phyloP scores from a whole-genome alignment of 2,797 vertebrate species.

The Myotis vivesi region DNA sequence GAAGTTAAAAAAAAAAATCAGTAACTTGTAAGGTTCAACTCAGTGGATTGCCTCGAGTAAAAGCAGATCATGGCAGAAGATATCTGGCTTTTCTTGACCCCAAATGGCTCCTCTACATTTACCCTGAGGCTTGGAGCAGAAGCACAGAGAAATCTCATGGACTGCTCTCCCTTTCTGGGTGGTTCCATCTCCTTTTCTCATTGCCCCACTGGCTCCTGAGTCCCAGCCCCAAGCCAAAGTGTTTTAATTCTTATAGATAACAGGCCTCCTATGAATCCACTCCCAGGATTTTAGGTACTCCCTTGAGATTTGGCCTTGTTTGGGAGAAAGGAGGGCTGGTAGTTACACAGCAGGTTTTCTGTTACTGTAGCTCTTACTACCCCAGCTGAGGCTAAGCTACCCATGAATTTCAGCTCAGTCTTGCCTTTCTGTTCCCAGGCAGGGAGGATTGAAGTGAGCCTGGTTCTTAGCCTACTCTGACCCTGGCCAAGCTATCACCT shows the following conservation, averaged over 20 bases:
- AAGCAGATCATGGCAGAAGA: neutral
- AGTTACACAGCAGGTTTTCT: neutral
- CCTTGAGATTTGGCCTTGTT: neutral
- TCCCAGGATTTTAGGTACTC: neutral
- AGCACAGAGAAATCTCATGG: neutral
- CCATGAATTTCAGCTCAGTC: neutral
- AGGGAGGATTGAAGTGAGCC: neutral
- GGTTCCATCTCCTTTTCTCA: neutral
- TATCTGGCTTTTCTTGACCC: neutral
- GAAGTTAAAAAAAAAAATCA: constrained; percentile 59
- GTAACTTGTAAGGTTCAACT: constrained; percentile 66
- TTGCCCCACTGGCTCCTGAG: neutral
- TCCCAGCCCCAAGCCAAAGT: neutral
- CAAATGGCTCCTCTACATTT: neutral
- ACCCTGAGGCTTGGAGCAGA: neutral
- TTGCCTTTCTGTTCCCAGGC: neutral
- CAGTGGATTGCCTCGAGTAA: neutral
- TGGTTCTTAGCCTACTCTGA: neutral
- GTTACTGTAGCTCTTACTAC: neutral
- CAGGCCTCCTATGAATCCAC: neutral
- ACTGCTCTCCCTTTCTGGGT: neutral
- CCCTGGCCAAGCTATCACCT: neutral
- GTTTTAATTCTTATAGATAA: neutral
- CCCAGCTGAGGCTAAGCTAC: too few species aligned
- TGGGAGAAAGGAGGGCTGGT: neutral